Conservation (phyloP, 2,113 vertebrate genomes). For the Ctenomys sociabilis region DNA sequence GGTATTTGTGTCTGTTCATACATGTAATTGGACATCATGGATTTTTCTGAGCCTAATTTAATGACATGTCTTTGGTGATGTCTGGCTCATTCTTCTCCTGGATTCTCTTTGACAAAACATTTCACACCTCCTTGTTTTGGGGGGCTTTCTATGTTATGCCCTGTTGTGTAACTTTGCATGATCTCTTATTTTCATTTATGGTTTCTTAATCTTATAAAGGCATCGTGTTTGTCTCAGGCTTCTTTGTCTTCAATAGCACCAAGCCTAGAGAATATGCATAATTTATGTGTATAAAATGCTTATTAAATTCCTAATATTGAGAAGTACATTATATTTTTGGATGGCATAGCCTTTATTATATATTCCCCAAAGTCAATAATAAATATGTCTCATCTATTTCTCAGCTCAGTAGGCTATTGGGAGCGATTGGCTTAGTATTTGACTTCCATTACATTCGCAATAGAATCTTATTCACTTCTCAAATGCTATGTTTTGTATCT, state of each 20-base stretch:
- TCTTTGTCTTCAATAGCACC: background rate
- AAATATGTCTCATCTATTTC: conserved; percentile 47
- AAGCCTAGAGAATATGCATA: conserved; percentile 41
- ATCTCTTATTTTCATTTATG: background rate
- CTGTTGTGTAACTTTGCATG: conserved; percentile 39
- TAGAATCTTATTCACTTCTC: conserved; percentile 56
- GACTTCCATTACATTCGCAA: conserved; percentile 71
- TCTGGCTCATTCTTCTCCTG: background rate
- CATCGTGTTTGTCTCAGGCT: conserved; percentile 20
- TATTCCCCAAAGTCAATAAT: conserved; percentile 47
- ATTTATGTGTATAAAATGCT: conserved; percentile 59
- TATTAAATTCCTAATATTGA: conserved; percentile 50
- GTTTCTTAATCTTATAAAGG: conserved; percentile 11
- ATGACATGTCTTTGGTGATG: background rate
- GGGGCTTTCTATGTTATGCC: background rate
- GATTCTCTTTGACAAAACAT: background rate
- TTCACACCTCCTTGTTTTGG: conserved; percentile 24
- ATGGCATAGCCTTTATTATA: conserved; percentile 12
- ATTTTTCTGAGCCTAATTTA: background rate
- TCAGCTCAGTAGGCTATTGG: conserved; percentile 49
- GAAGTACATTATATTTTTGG: conserved; percentile 48
- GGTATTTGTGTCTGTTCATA: background rate
- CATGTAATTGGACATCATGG: background rate
- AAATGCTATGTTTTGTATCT: conserved; percentile 48
- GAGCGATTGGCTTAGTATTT: conserved; percentile 35